Evolutionary conservation across 1,140 invertebrate genomes (phyloP).

Genomic region (Stratiolaelaps scimitus): DNA sequence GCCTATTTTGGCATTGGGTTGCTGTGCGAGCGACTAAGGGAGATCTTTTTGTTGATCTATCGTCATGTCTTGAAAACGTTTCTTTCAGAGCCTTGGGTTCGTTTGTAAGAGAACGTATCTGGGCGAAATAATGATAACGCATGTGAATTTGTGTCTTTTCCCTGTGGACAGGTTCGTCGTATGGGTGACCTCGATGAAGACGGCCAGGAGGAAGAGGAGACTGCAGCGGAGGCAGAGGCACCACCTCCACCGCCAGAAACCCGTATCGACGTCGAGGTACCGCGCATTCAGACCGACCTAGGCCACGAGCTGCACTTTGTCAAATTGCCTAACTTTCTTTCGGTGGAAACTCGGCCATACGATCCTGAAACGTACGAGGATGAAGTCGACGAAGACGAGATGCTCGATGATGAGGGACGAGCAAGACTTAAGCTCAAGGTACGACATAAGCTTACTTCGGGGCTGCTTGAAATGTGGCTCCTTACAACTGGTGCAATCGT

Average conservation of each 20-base stretch:
- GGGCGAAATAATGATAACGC: background rate
- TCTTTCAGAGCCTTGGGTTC: background rate
- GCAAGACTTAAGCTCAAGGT: slow-evolving; percentile 48
- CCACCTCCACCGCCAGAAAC: slow-evolving; percentile 62
- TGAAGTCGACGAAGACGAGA: slow-evolving; percentile 97
- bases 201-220: slow-evolving; percentile 38
- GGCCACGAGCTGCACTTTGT: slow-evolving; percentile 87
- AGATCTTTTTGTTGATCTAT: too few species aligned
- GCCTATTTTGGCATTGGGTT: slow-evolving; percentile 29
- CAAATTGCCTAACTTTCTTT: slow-evolving; percentile 72
- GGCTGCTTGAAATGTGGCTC: too few species aligned
- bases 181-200: slow-evolving; percentile 36
- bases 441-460: too few species aligned
- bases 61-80: background rate
- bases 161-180: slow-evolving; percentile 32
- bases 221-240: slow-evolving; percentile 32
- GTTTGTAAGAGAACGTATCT: too few species aligned
- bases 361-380: slow-evolving; percentile 91
- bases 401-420: slow-evolving; percentile 89
- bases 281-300: slow-evolving; percentile 79
- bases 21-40: slow-evolving; percentile 38
- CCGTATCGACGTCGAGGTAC: slow-evolving; percentile 88
- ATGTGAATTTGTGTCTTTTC: slow-evolving; percentile 5
- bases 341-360: slow-evolving; percentile 74
- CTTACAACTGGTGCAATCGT: background rate